phyloP scores from a whole-genome alignment of 2,888 invertebrate species.

The Phlogophora meticulosa region DNA sequence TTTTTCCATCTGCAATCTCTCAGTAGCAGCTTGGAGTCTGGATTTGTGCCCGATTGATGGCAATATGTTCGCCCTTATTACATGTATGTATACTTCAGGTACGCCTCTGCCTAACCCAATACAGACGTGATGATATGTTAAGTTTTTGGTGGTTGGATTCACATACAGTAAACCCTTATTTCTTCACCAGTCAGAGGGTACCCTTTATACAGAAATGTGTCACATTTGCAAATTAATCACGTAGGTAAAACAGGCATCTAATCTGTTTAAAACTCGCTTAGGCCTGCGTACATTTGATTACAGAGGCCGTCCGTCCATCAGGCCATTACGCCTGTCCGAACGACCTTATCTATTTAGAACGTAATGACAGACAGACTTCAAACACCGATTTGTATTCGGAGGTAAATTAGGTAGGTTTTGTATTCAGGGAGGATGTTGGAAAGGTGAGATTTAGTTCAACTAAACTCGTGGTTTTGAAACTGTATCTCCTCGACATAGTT shows the following conservation, averaged over 20 bases:
- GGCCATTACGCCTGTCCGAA: slow-evolving; percentile 27
- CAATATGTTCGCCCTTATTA: no score
- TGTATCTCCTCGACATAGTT: neutral
- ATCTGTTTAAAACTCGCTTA: slow-evolving; percentile 48
- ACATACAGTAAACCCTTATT: neutral
- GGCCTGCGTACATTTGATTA: slow-evolving; percentile 45
- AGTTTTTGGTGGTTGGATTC: neutral
- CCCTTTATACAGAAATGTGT: neutral
- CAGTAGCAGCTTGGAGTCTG: no score
- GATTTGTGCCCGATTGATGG: no score
- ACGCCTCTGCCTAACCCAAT: no score
- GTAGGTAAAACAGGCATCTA: slow-evolving; percentile 8
- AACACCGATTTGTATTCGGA: slow-evolving; percentile 17
- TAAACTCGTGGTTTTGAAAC: neutral
- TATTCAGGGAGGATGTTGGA: no score
- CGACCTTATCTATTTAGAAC: slow-evolving; percentile 24
- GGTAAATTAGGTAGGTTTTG: neutral
- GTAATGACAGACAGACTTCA: slow-evolving; percentile 34
- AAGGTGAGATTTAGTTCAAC: neutral
- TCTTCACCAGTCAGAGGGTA: neutral
- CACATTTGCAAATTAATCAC: slow-evolving; percentile 34
- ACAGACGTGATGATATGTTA: no score
- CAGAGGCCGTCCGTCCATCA: slow-evolving; percentile 26
- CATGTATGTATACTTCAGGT: no score
- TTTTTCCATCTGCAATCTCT: no score